Base-by-base conservation (phyloP, 2,797 vertebrate genomes). In the Mycteria americana region DNA sequence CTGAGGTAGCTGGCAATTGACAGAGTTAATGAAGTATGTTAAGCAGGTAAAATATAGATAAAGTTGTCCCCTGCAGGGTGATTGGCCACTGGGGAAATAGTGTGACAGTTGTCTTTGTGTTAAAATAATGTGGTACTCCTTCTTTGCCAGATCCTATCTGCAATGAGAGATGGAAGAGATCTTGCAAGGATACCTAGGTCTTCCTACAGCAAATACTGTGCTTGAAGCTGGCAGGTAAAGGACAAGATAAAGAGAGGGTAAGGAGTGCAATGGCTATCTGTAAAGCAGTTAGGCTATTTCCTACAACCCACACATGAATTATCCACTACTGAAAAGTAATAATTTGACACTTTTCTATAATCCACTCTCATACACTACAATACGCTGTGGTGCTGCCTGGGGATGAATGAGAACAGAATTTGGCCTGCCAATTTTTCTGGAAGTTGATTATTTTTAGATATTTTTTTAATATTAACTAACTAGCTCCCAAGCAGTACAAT, bases 21-120 rank as follows among this genome's bases (percentile, higher is more conserved):
- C 93, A 94, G 85, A 95, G 92, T 92, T 94, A 94, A 96, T 96
- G 96, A 97, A 93, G 96, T 96, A 93, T 96, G 84, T 95, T 95
- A 97, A 96, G 76, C 90, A 93, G 95, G 89, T 91, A 96, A 87
- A 94, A 89, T 97, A 97, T 60, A 95, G 92, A 97, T 93, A 93
- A 96, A 97, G 92, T 77, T 89, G 93, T 95, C 92, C 95, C 92
- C 88, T 93, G 79, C 92, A 95, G 93, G 65, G 94, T 92, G 96
- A 96, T 95, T 96, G 95, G 93, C 80, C 96, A 90, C 85, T 88
- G 81, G 95, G 91, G 96, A 96, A 96, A 96, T 96, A 91, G 74
- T 92, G 88, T 95, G 95, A 92, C 88, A 93, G 91, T 97, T 95
- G 85, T 95, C 95, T 92, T 94, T 88, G 89, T 95, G 72, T 85